Conservation (phyloP, 1,140 invertebrate species). For the Drosophila rhopaloa region DNA sequence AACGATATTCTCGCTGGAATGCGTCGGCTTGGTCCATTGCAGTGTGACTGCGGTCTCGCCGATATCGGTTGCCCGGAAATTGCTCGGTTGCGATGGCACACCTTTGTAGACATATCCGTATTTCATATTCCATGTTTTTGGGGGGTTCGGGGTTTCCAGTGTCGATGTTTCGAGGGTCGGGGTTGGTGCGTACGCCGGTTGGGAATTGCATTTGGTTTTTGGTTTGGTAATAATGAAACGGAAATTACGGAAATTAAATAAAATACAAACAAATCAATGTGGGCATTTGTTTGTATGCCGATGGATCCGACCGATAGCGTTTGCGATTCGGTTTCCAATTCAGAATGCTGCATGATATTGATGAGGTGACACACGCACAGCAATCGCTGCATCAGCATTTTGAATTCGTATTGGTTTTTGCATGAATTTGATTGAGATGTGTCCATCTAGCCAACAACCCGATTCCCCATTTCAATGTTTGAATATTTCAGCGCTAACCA, state of each 20-base stretch:
- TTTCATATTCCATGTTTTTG: slow-evolving; percentile 23
- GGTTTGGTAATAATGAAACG: slow-evolving; percentile 78
- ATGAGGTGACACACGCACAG: slow-evolving; percentile 45
- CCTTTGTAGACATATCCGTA: slow-evolving; percentile 84
- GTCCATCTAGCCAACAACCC: slow-evolving; percentile 14
- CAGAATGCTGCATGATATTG: slow-evolving; percentile 23
- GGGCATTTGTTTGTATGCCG: slow-evolving; percentile 74
- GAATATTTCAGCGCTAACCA: slow-evolving; percentile 28
- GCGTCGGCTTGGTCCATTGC: slow-evolving; percentile 94
- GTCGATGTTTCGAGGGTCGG: neutral
- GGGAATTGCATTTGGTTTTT: slow-evolving; percentile 63
- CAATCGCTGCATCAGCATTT: slow-evolving; percentile 41
- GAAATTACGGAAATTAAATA: slow-evolving; percentile 83
- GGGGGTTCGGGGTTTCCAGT: neutral
- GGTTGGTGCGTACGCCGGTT: slow-evolving; percentile 23
- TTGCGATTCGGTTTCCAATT: slow-evolving; percentile 24
- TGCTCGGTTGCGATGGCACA: slow-evolving; percentile 97
- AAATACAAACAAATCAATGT: slow-evolving; percentile 81
- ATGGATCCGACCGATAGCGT: slow-evolving; percentile 35
- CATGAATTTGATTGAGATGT: slow-evolving; percentile 50
- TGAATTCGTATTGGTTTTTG: slow-evolving; percentile 35
- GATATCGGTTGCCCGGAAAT: slow-evolving; percentile 92
- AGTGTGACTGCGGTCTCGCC: slow-evolving; percentile 93
- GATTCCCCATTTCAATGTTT: neutral
- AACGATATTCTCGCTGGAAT: slow-evolving; percentile 95